phyloP scores from a whole-genome alignment of 64 coral and sea anemone genomes.

The Trachythela sp. region DNA sequence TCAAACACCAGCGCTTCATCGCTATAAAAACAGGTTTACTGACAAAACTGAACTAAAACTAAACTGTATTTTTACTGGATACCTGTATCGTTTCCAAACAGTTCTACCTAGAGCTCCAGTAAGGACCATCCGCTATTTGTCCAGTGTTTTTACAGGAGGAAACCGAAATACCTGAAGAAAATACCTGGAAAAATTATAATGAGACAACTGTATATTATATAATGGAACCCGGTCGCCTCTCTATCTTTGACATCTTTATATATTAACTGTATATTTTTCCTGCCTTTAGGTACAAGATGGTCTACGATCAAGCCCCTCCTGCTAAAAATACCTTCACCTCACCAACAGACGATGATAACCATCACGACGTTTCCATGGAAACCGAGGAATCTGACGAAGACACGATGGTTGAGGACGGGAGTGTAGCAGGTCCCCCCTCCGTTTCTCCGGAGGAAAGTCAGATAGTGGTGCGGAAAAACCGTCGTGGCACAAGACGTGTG shows the following conservation, averaged over 20 bases:
- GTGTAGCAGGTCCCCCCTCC: neutral
- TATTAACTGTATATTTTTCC: neutral
- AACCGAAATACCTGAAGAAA: too few species aligned
- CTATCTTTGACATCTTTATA: neutral
- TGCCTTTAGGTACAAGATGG: neutral
- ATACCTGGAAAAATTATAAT: too few species aligned
- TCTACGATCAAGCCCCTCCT: neutral
- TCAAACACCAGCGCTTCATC: neutral
- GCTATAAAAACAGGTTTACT: neutral
- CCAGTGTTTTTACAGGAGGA: too few species aligned
- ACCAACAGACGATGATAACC: neutral
- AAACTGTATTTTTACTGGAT: too few species aligned
- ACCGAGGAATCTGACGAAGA: neutral
- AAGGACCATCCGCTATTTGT: too few species aligned
- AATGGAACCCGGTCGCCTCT: too few species aligned
- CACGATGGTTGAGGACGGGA: neutral
- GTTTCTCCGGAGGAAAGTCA: conserved; percentile 9
- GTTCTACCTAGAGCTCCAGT: too few species aligned
- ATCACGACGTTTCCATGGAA: neutral
- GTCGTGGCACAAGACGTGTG: neutral
- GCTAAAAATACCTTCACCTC: neutral
- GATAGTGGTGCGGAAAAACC: neutral
- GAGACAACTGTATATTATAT: too few species aligned
- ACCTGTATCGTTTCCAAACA: too few species aligned
- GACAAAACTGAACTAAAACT: too few species aligned